Evolutionary conservation across 2,888 invertebrate species (phyloP).

Genomic region (Fissipunctia ypsillon): DNA sequence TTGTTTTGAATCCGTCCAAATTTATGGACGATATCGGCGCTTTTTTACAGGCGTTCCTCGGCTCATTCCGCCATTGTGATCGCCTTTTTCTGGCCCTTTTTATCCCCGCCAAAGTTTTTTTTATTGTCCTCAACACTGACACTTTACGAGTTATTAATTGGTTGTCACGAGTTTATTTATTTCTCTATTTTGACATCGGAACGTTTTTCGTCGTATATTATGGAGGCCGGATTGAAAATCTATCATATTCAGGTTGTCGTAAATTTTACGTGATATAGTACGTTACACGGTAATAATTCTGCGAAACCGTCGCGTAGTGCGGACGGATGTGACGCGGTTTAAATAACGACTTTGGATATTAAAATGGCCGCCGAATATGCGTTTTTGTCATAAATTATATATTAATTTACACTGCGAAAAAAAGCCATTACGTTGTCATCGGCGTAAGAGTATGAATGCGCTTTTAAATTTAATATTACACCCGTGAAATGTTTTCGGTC

Average conservation of each 20-base stretch:
- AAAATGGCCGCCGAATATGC: conserved; percentile 84
- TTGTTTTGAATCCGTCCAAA: conserved; percentile 90
- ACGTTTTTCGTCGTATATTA: conserved; percentile 88
- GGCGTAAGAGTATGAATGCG: conserved; percentile 56
- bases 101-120: conserved; percentile 82
- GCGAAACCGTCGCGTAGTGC: conserved; percentile 87
- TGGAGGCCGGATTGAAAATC: conserved; percentile 89
- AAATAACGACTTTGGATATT: conserved; percentile 88
- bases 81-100: conserved; percentile 88
- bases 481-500: conserved; percentile 48
- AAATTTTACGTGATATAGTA: conserved; percentile 90
- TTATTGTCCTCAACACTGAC: conserved; percentile 88
- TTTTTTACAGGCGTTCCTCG: conserved; percentile 89
- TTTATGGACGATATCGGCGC: conserved; percentile 88
- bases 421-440: conserved; percentile 64
- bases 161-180: conserved; percentile 90
- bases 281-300: conserved; percentile 89
- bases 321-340: conserved; percentile 88
- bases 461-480: conserved; percentile 57
- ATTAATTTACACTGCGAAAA: conserved; percentile 69
- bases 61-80: conserved; percentile 87
- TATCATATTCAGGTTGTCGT: conserved; percentile 91
- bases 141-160: conserved; percentile 91
- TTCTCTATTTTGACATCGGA: conserved; percentile 89
- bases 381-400: conserved; percentile 74